phyloP scores from a whole-genome alignment of 2,113 vertebrate species.

The Otis tarda region DNA sequence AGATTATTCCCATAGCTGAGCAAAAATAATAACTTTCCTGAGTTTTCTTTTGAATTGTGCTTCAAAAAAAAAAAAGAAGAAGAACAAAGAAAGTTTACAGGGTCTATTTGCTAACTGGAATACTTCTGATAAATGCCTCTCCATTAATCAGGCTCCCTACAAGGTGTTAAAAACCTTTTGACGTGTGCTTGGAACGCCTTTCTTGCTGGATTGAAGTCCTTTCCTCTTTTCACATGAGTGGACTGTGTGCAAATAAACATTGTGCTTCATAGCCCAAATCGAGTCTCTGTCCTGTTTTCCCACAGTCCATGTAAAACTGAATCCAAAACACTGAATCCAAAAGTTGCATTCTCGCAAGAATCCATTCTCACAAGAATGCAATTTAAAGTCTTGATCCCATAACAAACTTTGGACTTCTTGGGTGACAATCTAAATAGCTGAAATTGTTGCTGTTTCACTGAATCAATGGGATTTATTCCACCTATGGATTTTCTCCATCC shows the following conservation, averaged over 20 bases:
- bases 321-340: neutral
- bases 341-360: too few relatives aligned
- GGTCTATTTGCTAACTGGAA: neutral
- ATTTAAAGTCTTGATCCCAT: neutral
- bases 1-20: neutral
- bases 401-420: neutral
- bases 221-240: neutral
- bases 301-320: neutral
- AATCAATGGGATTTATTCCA: neutral
- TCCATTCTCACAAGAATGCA: neutral
- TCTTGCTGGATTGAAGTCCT: neutral
- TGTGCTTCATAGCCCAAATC: neutral
- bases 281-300: neutral
- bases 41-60: neutral
- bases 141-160: neutral
- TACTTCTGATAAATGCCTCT: neutral
- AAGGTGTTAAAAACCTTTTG: neutral
- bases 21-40: neutral
- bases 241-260: neutral
- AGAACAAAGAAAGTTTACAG: neutral
- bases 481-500: neutral
- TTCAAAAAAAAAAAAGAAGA: neutral
- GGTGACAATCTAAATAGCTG: neutral
- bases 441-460: neutral
- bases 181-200: neutral